These are phyloP conservation scores for Isaurus tuberculatus DNA, from an alignment of 92 coral and sea anemone species.

Conservation along the genomic window DNA sequence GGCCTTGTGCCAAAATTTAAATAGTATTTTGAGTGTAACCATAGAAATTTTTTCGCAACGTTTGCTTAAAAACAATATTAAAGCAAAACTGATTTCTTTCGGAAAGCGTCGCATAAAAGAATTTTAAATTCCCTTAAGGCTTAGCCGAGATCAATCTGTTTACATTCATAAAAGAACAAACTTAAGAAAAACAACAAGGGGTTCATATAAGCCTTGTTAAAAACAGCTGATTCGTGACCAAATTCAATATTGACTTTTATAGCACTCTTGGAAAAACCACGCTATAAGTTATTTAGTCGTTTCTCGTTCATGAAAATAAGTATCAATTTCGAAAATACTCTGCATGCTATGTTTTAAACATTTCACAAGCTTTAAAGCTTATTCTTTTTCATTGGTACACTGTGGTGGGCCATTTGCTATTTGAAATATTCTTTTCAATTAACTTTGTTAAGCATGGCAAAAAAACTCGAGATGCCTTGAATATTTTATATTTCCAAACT, in stretches of 20 bases:
- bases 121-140: background rate
- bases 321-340: too few species aligned
- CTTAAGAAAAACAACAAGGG: background rate
- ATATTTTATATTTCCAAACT: background rate
- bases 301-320: too few species aligned
- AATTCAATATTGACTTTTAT: too few species aligned
- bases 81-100: background rate
- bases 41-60: background rate
- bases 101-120: background rate
- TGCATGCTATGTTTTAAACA: too few species aligned
- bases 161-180: background rate
- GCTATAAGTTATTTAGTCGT: too few species aligned
- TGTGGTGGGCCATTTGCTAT: background rate
- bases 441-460: constrained; percentile 28
- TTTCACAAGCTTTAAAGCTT: too few species aligned
- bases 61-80: background rate
- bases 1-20: background rate
- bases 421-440: background rate
- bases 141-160: background rate
- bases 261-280: too few species aligned
- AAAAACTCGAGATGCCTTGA: too few species aligned
- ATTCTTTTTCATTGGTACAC: background rate
- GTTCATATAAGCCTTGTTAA: too few species aligned
- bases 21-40: background rate
- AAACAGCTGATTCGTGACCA: too few species aligned